Conservation (phyloP, 2,888 invertebrate species). For the Drosophila greeni region DNA sequence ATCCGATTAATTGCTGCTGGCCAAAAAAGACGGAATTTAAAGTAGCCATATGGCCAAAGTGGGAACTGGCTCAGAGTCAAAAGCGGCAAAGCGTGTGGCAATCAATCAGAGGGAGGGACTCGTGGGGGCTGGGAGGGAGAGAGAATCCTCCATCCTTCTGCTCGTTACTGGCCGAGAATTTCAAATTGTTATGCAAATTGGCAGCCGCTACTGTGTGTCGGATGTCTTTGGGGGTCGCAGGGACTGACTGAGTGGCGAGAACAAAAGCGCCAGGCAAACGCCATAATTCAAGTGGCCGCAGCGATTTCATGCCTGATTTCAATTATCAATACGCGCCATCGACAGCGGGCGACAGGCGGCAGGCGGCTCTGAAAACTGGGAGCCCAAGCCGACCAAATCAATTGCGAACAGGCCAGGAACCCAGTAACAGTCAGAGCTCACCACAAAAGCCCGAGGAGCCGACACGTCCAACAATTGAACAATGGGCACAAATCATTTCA, state of each 20-base stretch:
- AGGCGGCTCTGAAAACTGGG: constrained; percentile 4
- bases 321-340: constrained; percentile 72
- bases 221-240: constrained; percentile 5
- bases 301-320: constrained; percentile 73
- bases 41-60: constrained; percentile 54
- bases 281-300: constrained; percentile 73
- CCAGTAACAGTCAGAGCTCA: constrained; percentile 2
- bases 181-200: constrained; percentile 72
- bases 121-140: background rate
- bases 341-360: constrained; percentile 47
- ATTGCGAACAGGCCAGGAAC: constrained; percentile 27
- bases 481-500: constrained; percentile 73
- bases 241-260: constrained; percentile 55
- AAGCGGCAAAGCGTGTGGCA: constrained; percentile 60
- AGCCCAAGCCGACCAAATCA: constrained; percentile 25
- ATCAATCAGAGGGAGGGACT: constrained; percentile 53
- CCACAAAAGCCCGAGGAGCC: constrained; percentile 32
- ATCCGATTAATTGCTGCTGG: constrained; percentile 44
- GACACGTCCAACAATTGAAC: constrained; percentile 57
- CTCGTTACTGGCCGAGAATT: constrained; percentile 68
- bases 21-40: constrained; percentile 49
- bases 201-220: constrained; percentile 35
- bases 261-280: constrained; percentile 73
- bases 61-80: constrained; percentile 62
- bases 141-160: constrained; percentile 10